These are phyloP conservation scores for Oscheius sp. DNA, from an alignment of 2,888 invertebrate genomes.

Conservation along the genomic window DNA sequence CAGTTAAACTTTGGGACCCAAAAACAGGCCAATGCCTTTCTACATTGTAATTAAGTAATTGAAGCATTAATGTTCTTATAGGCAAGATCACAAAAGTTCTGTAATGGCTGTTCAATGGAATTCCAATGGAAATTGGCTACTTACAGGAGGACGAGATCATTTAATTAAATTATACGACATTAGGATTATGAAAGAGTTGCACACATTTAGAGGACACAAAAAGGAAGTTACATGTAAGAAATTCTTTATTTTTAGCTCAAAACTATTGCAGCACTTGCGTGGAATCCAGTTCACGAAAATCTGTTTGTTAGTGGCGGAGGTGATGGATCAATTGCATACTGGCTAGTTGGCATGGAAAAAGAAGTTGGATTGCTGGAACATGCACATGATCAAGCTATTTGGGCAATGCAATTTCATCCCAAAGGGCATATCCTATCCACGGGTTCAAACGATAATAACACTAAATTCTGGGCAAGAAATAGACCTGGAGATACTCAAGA, in stretches of 20 bases:
- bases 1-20: conserved; percentile 99
- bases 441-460: conserved; percentile 96
- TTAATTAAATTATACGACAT: conserved; percentile 95
- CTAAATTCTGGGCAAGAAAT: conserved; percentile 98
- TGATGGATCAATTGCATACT: conserved; percentile 96
- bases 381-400: conserved; percentile 89
- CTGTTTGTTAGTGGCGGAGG: conserved; percentile 97
- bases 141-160: conserved; percentile 59
- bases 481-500: conserved; percentile 95
- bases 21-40: conserved; percentile 92
- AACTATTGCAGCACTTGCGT: conserved; percentile 76
- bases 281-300: conserved; percentile 98
- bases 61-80: conserved; percentile 68
- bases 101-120: conserved; percentile 99
- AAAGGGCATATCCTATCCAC: conserved; percentile 97
- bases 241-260: not conserved
- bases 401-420: conserved; percentile 99
- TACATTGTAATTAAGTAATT: conserved; percentile 82
- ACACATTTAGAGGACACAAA: conserved; percentile 97
- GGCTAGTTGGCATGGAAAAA: conserved; percentile 90
- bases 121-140: conserved; percentile 96
- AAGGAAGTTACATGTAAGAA: conserved; percentile 83
- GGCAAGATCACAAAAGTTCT: conserved; percentile 97
- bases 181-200: conserved; percentile 91
- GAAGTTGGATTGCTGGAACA: conserved; percentile 92